A percentile compares a stretch with the other conserved stretches of the same genome.
Evolutionary conservation across 1,140 invertebrate genomes (phyloP).

Genomic region (Microplitis mediator): DNA sequence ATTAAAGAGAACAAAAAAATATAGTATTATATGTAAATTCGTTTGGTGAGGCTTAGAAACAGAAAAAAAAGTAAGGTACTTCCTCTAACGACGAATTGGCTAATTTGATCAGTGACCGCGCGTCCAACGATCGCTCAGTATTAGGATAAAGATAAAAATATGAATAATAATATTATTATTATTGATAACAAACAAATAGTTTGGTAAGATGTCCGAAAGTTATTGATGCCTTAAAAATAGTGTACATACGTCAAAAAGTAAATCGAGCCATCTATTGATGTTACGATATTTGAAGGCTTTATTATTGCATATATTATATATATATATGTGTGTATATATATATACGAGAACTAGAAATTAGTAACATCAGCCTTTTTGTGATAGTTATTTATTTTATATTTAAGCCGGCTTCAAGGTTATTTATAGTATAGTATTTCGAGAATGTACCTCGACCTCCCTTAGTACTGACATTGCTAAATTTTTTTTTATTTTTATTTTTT

Average conservation of each 20-base stretch:
- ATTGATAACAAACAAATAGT: neutral
- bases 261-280: slow-evolving; percentile 10
- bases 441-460: slow-evolving; percentile 14
- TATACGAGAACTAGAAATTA: neutral
- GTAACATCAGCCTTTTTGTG: slow-evolving; percentile 44
- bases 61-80: neutral
- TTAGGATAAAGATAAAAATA: slow-evolving; percentile 24
- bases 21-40: slow-evolving; percentile 30
- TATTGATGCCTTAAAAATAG: neutral
- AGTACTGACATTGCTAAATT: slow-evolving; percentile 10
- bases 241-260: neutral
- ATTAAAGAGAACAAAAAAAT: slow-evolving; percentile 24
- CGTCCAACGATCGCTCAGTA: slow-evolving; percentile 24
- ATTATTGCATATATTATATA: neutral
- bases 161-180: neutral
- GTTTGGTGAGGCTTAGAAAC: neutral
- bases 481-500: neutral
- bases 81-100: slow-evolving; percentile 15
- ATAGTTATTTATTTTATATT: slow-evolving; percentile 60
- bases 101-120: slow-evolving; percentile 19
- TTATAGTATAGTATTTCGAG: slow-evolving; percentile 36
- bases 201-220: neutral
- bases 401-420: slow-evolving; percentile 25
- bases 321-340: neutral
- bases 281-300: neutral